These are phyloP conservation scores for Actenoides lindsayi DNA, from an alignment of 2,113 vertebrate genomes.

Conservation along the genomic window DNA sequence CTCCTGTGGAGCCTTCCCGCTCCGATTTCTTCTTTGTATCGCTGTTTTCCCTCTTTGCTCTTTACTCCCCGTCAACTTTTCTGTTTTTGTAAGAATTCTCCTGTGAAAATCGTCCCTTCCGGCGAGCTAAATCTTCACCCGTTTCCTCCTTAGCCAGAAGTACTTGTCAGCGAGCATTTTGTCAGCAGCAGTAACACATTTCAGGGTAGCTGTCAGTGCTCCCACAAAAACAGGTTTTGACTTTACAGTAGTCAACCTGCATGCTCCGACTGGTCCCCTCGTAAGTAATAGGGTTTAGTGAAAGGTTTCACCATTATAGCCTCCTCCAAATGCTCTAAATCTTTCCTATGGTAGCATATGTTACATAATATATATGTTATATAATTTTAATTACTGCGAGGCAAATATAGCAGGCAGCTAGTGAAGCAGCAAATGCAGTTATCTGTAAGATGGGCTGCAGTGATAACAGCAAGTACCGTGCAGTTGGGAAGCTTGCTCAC, in stretches of 20 bases:
- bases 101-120: background rate
- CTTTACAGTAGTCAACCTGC: no score
- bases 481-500: background rate
- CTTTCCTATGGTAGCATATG: background rate
- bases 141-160: background rate
- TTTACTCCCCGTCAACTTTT: background rate
- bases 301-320: background rate
- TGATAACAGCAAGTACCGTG: background rate
- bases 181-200: background rate
- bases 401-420: conserved; percentile 21
- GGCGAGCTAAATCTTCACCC: background rate
- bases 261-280: background rate
- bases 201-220: background rate
- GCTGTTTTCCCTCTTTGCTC: no score
- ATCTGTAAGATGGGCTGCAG: background rate
- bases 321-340: background rate
- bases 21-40: background rate
- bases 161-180: background rate
- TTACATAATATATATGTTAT: conserved; percentile 34
- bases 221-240: background rate
- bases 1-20: background rate
- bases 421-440: background rate
- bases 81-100: background rate
- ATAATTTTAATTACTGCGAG: conserved; percentile 34
- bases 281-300: rapidly evolving